Evolutionary conservation across 2,113 vertebrate genomes (phyloP).

Genomic region (Stegastes partitus): DNA sequence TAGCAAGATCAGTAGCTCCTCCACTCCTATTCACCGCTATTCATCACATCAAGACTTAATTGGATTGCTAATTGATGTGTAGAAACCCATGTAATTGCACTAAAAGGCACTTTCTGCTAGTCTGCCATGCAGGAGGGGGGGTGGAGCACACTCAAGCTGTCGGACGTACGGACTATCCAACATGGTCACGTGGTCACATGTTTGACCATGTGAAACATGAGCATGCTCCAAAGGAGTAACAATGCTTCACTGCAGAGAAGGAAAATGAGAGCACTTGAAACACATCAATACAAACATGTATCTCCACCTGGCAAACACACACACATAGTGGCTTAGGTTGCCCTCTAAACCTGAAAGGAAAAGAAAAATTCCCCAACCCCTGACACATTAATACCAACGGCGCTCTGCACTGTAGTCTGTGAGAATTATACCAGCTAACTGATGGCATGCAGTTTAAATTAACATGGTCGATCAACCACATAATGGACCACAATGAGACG

Average conservation of each 20-base stretch:
- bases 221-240: not conserved
- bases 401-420: conserved; percentile 40
- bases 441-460: conserved; percentile 80
- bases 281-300: not conserved
- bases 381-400: conserved; percentile 50
- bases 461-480: conserved; percentile 77
- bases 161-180: conserved; percentile 43
- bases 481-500: conserved; percentile 80
- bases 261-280: not conserved
- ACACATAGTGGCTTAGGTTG: not conserved
- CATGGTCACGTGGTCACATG: conserved; percentile 30
- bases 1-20: conserved; percentile 78
- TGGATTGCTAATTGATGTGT: conserved; percentile 87
- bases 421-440: conserved; percentile 69
- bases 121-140: conserved; percentile 43
- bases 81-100: conserved; percentile 86
- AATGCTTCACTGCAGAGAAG: not conserved
- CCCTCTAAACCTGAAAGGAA: conserved; percentile 7
- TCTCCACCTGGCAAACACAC: not conserved
- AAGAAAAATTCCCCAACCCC: not conserved
- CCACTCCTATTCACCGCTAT: conserved; percentile 76
- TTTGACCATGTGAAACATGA: conserved; percentile 8
- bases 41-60: conserved; percentile 86
- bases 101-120: conserved; percentile 78
- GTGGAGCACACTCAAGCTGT: conserved; percentile 53